Base-by-base conservation (phyloP, 1,140 invertebrate species). In the Steinernema feltiae region DNA sequence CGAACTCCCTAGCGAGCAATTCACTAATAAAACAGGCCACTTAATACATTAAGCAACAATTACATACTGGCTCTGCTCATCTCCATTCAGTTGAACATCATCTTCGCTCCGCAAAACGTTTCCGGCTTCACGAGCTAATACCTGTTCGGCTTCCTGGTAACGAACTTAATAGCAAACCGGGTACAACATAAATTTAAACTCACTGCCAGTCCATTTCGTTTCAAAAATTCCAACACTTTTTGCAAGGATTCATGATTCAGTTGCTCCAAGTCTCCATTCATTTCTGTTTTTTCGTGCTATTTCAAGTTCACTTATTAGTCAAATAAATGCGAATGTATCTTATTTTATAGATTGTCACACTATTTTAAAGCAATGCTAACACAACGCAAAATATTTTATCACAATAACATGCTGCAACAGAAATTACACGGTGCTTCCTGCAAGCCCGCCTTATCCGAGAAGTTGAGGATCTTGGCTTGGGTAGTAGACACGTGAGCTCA, bases 381-480 rank as follows among this genome's bases (percentile, higher is more conserved):
- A n/a, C n/a, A n/a, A n/a, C n/a, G n/a, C n/a, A n/a, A n/a, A n/a
- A n/a, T n/a, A n/a, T n/a, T n/a, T n/a, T n/a, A n/a, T n/a, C n/a
- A n/a, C n/a, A n/a, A n/a, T n/a, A n/a, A n/a, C n/a, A n/a, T n/a
- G n/a, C n/a, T n/a, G n/a, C 7, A 46, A 46, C 41, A 46, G 7
- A n/a, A n/a, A 46, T n/a, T 12, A 46, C 41, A 46, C 7, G n/a
- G 41, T 12, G 41, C 41, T 7, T 7, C n/a, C 41, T 63, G 53
- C 15, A 63, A 27, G 53, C 35, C 7, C 78, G 24, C 53, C 48
- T 35, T 80, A 41, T 30, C 27, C 27, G 31, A 85, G 80, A 63
- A 83, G 77, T 21, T 85, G 80, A 0, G 84, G 84, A 80, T 85
- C 85, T 75, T 85, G 84, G 63, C 82, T 84, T 17, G 84, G 85